Base-by-base conservation (phyloP, 1,140 invertebrate species). In the Drosophila tropicalis region DNA sequence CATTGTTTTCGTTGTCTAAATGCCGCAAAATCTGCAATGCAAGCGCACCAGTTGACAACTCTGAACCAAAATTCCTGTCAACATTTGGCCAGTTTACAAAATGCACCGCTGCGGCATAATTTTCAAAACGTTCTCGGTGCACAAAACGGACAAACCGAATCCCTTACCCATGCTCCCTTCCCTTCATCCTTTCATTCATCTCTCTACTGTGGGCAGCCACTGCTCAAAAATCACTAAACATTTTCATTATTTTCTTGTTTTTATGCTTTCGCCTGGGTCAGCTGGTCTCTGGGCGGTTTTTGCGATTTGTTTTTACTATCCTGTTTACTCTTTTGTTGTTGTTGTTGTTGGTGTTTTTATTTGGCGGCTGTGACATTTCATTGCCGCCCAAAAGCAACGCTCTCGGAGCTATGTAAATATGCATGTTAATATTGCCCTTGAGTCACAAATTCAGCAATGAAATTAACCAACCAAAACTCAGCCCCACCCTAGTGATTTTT, bases 371-470 rank as follows among this genome's bases (percentile, higher is more conserved):
- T 89, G 80, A 87, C 69, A 79, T 87, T 86, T 69, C 83, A 87
- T 83, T 68, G 83, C 36, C 36, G 44, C 44, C 10, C 39, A 29
- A 29, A 29, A 29, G 6, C 29, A 29, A 29, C 29, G 29, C 5
- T 54, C 56, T 40, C 60, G 57, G 58, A 56, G 70, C 72, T 87
- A 83, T 77, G 84, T 87, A 87, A 87, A 89, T 84, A 89, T 67
- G 36, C 84, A 87, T 87, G 84, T 89, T 87, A 89, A 89, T 87
- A 84, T 89, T 89, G 84, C 84, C 84, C 84, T 84, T 84, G 85
- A 84, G 84, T 87, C 84, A 76, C 81, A 89, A 51, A 84, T 80
- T 80, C 84, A 89, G 80, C 70, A 80, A 89, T 84, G 73, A 83
- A 84, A 87, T 87, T 87, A 81, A 81, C 76, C 76, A 67, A 61